A percentile compares a stretch with the other conserved stretches of the same genome.
Evolutionary conservation across 2,888 invertebrate genomes (phyloP).

Genomic region (Drosophila phalerata): DNA sequence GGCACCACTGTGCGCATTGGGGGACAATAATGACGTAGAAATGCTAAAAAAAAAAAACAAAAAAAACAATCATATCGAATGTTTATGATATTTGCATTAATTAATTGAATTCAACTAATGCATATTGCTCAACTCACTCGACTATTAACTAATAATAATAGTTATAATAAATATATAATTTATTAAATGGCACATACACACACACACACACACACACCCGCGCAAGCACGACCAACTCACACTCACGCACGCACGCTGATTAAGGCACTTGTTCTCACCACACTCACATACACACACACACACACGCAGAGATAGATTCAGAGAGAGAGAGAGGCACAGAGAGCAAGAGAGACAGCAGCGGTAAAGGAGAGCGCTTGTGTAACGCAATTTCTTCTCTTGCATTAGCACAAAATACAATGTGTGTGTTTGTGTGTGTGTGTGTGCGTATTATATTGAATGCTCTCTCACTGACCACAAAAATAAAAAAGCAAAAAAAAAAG

Average conservation of each 20-base stretch:
- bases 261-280: slow-evolving; percentile 61
- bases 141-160: slow-evolving; percentile 18
- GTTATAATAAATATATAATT: slow-evolving; percentile 27
- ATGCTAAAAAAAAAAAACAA: too few species aligned
- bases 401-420: slow-evolving; percentile 22
- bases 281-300: slow-evolving; percentile 28
- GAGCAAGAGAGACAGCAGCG: slow-evolving; percentile 23
- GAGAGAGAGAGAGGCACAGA: background rate
- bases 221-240: slow-evolving; percentile 38
- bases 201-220: slow-evolving; percentile 34
- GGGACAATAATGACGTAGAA: slow-evolving; percentile 31
- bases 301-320: slow-evolving; percentile 4
- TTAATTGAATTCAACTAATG: slow-evolving; percentile 22
- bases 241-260: slow-evolving; percentile 50
- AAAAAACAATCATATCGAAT: slow-evolving; percentile 31
- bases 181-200: slow-evolving; percentile 42
- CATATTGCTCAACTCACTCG: slow-evolving; percentile 2
- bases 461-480: slow-evolving; percentile 42
- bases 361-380: slow-evolving; percentile 69
- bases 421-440: slow-evolving; percentile 28
- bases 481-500: slow-evolving; percentile 29
- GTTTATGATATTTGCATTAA: slow-evolving; percentile 23
- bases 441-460: slow-evolving; percentile 43
- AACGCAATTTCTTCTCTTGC: slow-evolving; percentile 70
- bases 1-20: slow-evolving; percentile 42